Percentiles rank a stretch among this genome's conserved stretches.
These are phyloP conservation scores for Fabriciana adippe DNA, from an alignment of 2,888 invertebrate species.

Conservation along the genomic window DNA sequence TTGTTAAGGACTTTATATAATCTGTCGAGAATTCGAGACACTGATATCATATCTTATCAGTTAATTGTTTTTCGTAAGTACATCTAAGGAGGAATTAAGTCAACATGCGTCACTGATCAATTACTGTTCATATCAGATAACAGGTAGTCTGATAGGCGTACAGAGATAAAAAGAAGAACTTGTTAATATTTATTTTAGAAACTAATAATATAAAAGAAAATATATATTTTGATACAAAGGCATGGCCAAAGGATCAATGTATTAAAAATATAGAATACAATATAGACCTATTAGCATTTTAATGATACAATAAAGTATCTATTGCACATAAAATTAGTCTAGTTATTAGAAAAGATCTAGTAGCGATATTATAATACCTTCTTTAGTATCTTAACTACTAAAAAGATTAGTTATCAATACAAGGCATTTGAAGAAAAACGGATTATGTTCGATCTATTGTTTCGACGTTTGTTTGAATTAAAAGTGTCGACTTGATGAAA, in stretches of 20 bases:
- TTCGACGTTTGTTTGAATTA: background rate
- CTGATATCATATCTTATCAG: constrained; percentile 20
- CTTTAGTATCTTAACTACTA: no score
- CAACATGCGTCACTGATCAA: constrained; percentile 25
- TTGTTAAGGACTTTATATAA: background rate
- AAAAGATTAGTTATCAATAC: no score
- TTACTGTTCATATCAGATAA: constrained; percentile 18
- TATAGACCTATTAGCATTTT: no score
- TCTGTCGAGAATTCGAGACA: constrained; percentile 20
- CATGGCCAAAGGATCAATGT: no score
- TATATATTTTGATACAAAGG: no score
- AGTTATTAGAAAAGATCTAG: no score
- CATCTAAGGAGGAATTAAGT: constrained; percentile 1
- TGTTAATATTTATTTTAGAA: background rate
- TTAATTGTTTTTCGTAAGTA: constrained; percentile 26
- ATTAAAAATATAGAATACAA: no score
- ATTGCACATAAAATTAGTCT: no score
- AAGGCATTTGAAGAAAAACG: background rate
- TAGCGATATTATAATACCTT: no score
- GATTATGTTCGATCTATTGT: background rate
- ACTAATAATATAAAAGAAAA: no score
- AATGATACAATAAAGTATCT: no score
- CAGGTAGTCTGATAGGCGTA: constrained; percentile 15
- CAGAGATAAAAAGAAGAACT: background rate
- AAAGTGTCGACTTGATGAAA: background rate